phyloP scores from a whole-genome alignment of 1,140 invertebrate species.

The Trialeurodes vaporariorum region DNA sequence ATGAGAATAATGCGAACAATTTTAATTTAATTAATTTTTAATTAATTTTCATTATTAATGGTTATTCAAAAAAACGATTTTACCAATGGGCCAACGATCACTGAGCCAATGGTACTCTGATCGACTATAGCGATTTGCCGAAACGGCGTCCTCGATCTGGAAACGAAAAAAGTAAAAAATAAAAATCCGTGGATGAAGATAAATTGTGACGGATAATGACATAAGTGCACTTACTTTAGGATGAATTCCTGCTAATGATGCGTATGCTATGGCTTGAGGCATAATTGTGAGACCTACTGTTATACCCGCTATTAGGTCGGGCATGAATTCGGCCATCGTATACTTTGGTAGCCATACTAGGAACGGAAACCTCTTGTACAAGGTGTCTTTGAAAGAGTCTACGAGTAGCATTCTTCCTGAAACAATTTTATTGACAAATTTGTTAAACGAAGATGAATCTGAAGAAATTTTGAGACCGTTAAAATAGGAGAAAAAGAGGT shows the following conservation, averaged over 20 bases:
- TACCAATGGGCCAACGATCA: not conserved
- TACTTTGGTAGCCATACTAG: conserved; percentile 42
- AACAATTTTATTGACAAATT: too few species aligned
- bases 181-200: not conserved
- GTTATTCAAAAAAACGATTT: too few species aligned
- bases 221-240: conserved; percentile 41
- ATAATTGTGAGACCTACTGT: conserved; percentile 55
- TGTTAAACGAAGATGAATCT: too few species aligned
- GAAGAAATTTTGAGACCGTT: too few species aligned
- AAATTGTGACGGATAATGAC: not conserved
- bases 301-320: conserved; percentile 45
- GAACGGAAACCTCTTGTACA: conserved; percentile 31
- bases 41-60: too few species aligned
- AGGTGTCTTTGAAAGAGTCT: not conserved
- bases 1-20: too few species aligned
- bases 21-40: too few species aligned
- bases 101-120: not conserved
- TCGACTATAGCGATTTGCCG: not conserved
- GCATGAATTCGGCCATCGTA: conserved; percentile 36
- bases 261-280: conserved; percentile 57
- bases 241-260: conserved; percentile 46
- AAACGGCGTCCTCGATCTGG: not conserved
- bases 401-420: not conserved
- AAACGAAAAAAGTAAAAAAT: not conserved
- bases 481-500: too few species aligned